Percentiles rank a stretch among this genome's conserved stretches.
Evolutionary conservation across 2,797 vertebrate genomes (phyloP).

Genomic region (Premnoplex brunnescens): DNA sequence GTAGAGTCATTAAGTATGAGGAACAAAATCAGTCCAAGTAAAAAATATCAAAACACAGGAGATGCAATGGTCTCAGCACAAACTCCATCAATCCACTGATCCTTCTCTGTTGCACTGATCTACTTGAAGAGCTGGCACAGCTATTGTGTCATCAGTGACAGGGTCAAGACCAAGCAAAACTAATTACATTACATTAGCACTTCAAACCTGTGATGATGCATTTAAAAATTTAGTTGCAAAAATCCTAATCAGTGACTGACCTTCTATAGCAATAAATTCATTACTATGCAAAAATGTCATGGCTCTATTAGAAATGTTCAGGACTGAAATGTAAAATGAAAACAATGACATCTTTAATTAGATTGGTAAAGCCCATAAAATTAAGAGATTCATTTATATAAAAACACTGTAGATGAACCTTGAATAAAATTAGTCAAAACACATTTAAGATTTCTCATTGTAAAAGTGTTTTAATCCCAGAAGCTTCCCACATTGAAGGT

Average conservation of each 20-base stretch:
- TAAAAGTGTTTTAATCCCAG: conserved; percentile 18
- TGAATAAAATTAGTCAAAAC: conserved; percentile 54
- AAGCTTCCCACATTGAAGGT: conserved; percentile 26
- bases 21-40: not conserved
- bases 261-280: not conserved
- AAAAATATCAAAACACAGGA: not conserved
- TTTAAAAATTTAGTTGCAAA: not conserved
- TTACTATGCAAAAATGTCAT: not conserved
- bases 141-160: not conserved
- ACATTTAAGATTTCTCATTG: conserved; percentile 22
- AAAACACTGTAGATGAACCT: not conserved
- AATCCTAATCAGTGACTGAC: not conserved
- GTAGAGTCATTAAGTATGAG: not conserved
- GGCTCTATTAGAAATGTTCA: not conserved
- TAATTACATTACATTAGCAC: not conserved
- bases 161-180: not conserved
- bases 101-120: not conserved
- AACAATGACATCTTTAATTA: conserved; percentile 21
- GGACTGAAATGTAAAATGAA: conserved; percentile 7
- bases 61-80: not conserved
- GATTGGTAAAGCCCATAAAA: not conserved
- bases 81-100: not conserved
- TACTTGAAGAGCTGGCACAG: not conserved
- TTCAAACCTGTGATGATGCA: not conserved
- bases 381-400: not conserved